phyloP scores from a whole-genome alignment of 1,140 invertebrate genomes.

The Pomacea maculata region DNA sequence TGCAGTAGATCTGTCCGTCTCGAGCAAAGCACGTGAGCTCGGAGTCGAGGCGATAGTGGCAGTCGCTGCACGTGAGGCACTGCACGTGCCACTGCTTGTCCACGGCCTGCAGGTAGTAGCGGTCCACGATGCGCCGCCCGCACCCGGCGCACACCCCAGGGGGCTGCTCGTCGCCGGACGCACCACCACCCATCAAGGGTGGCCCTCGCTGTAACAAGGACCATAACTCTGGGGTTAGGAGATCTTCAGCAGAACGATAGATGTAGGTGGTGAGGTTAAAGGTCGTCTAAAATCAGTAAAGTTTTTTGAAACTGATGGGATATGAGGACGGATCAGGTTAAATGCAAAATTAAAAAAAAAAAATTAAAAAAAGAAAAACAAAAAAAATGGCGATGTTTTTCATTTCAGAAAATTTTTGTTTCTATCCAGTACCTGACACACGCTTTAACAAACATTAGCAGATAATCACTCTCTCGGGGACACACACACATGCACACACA shows the following conservation, averaged over 20 bases:
- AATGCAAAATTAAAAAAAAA: too few relatives aligned
- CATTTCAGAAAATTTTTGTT: too few relatives aligned
- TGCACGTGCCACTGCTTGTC: slow-evolving; percentile 89
- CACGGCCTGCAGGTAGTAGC: slow-evolving; percentile 85
- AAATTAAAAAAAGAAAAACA: too few relatives aligned
- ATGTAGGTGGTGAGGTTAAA: neutral
- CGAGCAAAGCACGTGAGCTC: slow-evolving; percentile 93
- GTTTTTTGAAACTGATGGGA: too few relatives aligned
- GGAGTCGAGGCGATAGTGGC: slow-evolving; percentile 84
- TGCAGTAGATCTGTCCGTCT: slow-evolving; percentile 95
- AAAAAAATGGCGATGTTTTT: too few relatives aligned
- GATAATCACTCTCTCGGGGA: too few relatives aligned
- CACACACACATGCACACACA: too few relatives aligned
- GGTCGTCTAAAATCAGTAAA: too few relatives aligned
- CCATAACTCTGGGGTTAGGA: neutral
- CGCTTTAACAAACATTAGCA: too few relatives aligned
- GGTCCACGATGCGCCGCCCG: slow-evolving; percentile 81
- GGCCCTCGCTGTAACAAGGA: neutral
- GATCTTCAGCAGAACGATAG: neutral
- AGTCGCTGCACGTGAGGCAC: slow-evolving; percentile 88
- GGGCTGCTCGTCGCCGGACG: slow-evolving; percentile 21
- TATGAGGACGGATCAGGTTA: too few relatives aligned
- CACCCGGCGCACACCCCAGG: slow-evolving; percentile 82
- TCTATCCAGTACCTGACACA: too few relatives aligned
- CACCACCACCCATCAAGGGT: neutral